These are phyloP conservation scores for Hylaeus anthracinus DNA, from an alignment of 1,140 invertebrate genomes.

Conservation along the genomic window DNA sequence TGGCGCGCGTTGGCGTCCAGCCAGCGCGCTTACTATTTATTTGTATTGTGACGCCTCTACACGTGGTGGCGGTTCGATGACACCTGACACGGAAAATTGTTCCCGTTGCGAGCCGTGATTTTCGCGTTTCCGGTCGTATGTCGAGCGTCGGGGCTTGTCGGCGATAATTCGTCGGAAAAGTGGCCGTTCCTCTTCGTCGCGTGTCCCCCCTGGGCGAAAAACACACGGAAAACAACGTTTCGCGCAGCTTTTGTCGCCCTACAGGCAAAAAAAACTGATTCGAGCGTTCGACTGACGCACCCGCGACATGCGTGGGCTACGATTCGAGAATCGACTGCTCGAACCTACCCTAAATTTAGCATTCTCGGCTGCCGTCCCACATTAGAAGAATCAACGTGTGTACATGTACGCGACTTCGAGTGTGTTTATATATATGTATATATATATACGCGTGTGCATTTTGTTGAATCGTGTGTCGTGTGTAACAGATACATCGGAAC, in stretches of 20 bases:
- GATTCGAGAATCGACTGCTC: slow-evolving; percentile 62
- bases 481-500: slow-evolving; percentile 3
- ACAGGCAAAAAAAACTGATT: slow-evolving; percentile 10
- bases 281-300: slow-evolving; percentile 30
- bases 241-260: not conserved
- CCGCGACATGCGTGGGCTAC: slow-evolving; percentile 58
- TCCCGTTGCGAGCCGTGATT: slow-evolving; percentile 8
- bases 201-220: not conserved
- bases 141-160: not conserved
- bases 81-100: slow-evolving; percentile 55
- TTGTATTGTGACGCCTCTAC: slow-evolving; percentile 62
- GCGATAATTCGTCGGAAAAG: not conserved
- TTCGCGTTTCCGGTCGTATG: not conserved
- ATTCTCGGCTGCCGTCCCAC: slow-evolving; percentile 59
- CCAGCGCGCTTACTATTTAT: slow-evolving; percentile 66
- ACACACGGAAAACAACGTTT: not conserved
- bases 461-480: slow-evolving; percentile 6
- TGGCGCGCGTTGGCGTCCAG: slow-evolving; percentile 53
- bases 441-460: not conserved
- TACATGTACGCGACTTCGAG: slow-evolving; percentile 5
- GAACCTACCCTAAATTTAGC: slow-evolving; percentile 65
- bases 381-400: slow-evolving; percentile 51
- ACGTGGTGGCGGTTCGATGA: slow-evolving; percentile 59
- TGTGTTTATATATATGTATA: slow-evolving; percentile 1
- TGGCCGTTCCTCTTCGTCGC: not conserved